Evolutionary conservation across 2,888 invertebrate genomes (phyloP).

Genomic region (Cremastinae sp.): DNA sequence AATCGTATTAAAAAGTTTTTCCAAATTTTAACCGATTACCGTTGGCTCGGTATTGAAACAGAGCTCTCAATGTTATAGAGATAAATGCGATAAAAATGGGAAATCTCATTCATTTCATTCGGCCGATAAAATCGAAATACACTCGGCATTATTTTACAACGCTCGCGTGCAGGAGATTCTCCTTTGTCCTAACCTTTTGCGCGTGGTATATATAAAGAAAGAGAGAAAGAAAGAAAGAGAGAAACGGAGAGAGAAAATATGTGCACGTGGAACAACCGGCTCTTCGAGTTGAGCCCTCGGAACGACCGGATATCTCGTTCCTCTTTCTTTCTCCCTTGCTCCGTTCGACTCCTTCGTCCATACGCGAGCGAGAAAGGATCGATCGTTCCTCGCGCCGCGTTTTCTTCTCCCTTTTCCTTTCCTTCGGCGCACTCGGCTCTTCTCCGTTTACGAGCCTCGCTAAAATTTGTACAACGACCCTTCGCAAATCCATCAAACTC

Average conservation of each 20-base stretch:
- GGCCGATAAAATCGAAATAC: conserved; percentile 3
- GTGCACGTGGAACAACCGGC: conserved; percentile 56
- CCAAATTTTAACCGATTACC: too few relatives aligned
- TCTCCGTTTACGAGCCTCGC: background rate
- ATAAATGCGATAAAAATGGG: background rate
- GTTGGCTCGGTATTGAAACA: too few relatives aligned
- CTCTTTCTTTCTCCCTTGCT: conserved; percentile 8
- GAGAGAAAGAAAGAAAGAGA: background rate
- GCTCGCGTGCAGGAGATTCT: conserved; percentile 49
- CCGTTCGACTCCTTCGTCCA: too few relatives aligned
- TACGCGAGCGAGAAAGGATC: conserved; percentile 41
- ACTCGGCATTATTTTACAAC: conserved; percentile 42
- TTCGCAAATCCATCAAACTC: background rate
- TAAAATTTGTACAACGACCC: conserved; percentile 7
- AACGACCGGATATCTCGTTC: conserved; percentile 61
- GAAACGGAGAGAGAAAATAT: conserved; percentile 10
- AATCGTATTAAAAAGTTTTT: too few relatives aligned
- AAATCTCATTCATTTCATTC: conserved; percentile 8
- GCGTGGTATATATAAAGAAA: conserved; percentile 3
- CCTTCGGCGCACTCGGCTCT: conserved; percentile 27
- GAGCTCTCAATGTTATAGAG: too few relatives aligned
- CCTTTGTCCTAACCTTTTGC: conserved; percentile 52
- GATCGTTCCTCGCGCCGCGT: conserved; percentile 52
- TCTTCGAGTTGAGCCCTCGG: conserved; percentile 57
- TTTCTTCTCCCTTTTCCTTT: conserved; percentile 35